Percentiles rank a stretch among this genome's conserved stretches.
Evolutionary conservation across 30 jellyfish, hydroid and myxozoan genomes (phyloP).

Genomic region (Chrysaora quinquecirrha): DNA sequence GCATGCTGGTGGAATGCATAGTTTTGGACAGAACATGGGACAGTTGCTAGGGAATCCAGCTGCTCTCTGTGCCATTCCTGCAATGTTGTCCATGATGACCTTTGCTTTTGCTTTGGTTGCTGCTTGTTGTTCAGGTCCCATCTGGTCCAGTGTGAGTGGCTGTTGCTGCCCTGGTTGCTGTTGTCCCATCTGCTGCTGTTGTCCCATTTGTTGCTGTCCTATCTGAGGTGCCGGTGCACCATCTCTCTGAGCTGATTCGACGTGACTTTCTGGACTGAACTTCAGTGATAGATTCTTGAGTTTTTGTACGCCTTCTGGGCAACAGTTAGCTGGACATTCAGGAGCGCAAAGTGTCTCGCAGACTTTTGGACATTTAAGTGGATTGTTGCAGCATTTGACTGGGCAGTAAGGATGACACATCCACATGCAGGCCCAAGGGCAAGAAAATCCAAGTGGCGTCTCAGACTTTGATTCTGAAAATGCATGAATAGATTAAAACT

Average conservation of each 20-base stretch:
- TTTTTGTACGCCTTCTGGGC: conserved; percentile 90
- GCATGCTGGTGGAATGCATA: conserved; percentile 93
- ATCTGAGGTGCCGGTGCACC: conserved; percentile 63
- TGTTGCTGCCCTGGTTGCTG: conserved; percentile 53
- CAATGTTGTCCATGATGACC: conserved; percentile 57
- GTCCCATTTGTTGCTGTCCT: conserved; percentile 55
- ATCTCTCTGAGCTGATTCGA: conserved; percentile 28
- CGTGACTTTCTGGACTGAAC: conserved; percentile 52
- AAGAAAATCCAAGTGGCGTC: conserved; percentile 77
- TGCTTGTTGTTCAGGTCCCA: conserved; percentile 93
- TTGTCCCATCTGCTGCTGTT: conserved; percentile 39
- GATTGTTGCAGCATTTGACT: conserved; percentile 95
- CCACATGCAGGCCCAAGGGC: conserved; percentile 99
- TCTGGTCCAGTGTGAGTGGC: conserved; percentile 71
- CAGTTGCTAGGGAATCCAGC: conserved; percentile 91
- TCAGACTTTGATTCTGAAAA: conserved; percentile 45
- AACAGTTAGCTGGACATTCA: conserved; percentile 91
- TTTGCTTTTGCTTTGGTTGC: conserved; percentile 73
- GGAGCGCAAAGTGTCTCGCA: conserved; percentile 94
- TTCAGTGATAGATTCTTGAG: conserved; percentile 74
- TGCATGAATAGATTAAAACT: neutral
- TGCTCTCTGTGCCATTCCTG: conserved; percentile 68
- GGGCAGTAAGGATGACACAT: conserved; percentile 97
- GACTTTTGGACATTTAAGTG: conserved; percentile 77
- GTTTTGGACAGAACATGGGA: conserved; percentile 92